These are phyloP conservation scores for Delichon dasypus DNA, from an alignment of 2,797 vertebrate genomes.

Conservation along the genomic window DNA sequence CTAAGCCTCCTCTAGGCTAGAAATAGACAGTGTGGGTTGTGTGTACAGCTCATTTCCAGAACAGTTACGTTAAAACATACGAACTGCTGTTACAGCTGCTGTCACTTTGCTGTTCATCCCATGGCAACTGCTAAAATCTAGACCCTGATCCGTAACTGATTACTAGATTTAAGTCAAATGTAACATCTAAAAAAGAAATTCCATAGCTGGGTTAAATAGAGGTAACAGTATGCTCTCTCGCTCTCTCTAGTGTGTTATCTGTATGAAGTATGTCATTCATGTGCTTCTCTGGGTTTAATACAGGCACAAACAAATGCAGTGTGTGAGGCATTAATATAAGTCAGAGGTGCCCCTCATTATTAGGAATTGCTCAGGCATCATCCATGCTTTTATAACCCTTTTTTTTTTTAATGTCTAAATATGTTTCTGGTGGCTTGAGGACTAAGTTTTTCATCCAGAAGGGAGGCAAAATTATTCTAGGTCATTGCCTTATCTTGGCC, in stretches of 20 bases:
- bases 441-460: neutral
- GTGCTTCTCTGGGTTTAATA: neutral
- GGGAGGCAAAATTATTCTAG: neutral
- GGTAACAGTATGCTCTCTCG: neutral
- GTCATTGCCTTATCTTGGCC: constrained; percentile 30
- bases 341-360: neutral
- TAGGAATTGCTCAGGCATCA: neutral
- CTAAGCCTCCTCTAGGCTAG: neutral
- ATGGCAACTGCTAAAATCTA: neutral
- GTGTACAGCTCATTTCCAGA: neutral
- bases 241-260: neutral
- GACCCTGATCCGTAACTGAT: neutral
- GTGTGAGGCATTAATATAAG: neutral
- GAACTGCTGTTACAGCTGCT: neutral
- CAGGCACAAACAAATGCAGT: neutral
- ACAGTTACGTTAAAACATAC: neutral
- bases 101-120: neutral
- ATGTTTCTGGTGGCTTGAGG: neutral
- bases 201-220: neutral
- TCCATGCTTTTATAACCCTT: neutral
- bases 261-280: neutral
- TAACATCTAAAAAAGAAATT: neutral
- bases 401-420: neutral
- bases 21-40: neutral
- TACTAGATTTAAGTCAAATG: neutral